Evolutionary conservation across 2,888 invertebrate genomes (phyloP).

Genomic region (Pterobdella sp.): DNA sequence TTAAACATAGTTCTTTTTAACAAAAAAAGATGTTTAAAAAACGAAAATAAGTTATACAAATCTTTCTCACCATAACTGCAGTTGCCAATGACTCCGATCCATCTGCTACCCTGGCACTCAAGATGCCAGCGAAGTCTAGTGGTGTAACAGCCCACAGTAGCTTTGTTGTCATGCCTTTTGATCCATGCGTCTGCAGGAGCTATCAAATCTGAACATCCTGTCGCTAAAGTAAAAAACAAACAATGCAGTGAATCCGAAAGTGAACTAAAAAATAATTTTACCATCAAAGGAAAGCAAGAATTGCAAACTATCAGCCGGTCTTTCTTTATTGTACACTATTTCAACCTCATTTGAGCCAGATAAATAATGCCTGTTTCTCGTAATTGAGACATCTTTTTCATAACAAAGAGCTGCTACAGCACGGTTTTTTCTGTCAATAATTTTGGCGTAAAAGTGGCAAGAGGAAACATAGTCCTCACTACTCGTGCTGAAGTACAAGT

Average conservation of each 20-base stretch:
- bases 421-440: neutral
- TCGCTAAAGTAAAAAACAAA: too few species aligned
- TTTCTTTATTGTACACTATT: neutral
- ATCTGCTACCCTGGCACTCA: constrained; percentile 30
- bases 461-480: neutral
- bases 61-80: constrained; percentile 23
- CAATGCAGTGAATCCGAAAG: neutral
- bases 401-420: neutral
- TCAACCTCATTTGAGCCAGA: constrained; percentile 12
- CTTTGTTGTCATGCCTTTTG: constrained; percentile 28
- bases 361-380: neutral
- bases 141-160: constrained; percentile 31
- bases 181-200: constrained; percentile 23
- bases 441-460: neutral
- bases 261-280: neutral
- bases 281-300: constrained; percentile 8
- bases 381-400: neutral
- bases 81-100: constrained; percentile 33
- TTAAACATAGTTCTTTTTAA: neutral
- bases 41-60: neutral
- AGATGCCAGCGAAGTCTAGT: constrained; percentile 29
- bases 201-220: constrained; percentile 23
- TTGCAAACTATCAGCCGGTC: neutral
- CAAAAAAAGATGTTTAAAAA: neutral
- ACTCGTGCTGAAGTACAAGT: neutral